These are phyloP conservation scores for Hyperoplus lanceolatus DNA, from an alignment of 2,797 vertebrate species.

Conservation along the genomic window DNA sequence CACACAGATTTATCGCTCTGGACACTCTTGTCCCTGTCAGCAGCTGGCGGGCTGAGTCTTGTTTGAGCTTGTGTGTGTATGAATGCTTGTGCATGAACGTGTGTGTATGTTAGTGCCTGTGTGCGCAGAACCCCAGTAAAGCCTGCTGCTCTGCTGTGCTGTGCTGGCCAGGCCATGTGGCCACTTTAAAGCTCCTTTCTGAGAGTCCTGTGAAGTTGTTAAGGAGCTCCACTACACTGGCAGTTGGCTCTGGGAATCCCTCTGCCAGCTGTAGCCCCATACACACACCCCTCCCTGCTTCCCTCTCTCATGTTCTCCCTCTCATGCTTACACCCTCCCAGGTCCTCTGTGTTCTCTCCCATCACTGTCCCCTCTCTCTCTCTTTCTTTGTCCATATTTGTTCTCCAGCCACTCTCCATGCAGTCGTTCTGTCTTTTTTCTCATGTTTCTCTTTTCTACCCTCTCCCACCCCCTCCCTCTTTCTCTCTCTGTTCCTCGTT, in stretches of 20 bases:
- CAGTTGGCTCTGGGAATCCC: conserved; percentile 87
- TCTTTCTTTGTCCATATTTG: conserved; percentile 43
- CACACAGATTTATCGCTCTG: conserved; percentile 79
- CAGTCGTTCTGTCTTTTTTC: too few species aligned
- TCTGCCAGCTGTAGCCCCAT: conserved; percentile 85
- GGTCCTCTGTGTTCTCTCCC: conserved; percentile 57
- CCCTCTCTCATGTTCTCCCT: conserved; percentile 69
- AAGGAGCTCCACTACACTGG: conserved; percentile 89
- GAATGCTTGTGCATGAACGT: conserved; percentile 42
- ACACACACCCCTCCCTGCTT: conserved; percentile 49
- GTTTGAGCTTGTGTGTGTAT: conserved; percentile 76
- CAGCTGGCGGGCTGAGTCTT: conserved; percentile 85
- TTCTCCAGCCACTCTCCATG: background rate
- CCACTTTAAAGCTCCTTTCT: conserved; percentile 89
- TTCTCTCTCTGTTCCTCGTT: conserved; percentile 75
- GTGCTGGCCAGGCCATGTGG: conserved; percentile 88
- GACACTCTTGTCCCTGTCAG: conserved; percentile 86
- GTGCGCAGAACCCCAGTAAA: conserved; percentile 82
- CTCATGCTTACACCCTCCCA: conserved; percentile 65
- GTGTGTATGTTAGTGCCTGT: conserved; percentile 38
- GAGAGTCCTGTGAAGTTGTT: conserved; percentile 89
- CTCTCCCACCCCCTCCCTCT: background rate
- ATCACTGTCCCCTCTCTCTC: conserved; percentile 60
- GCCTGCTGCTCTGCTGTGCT: conserved; percentile 84
- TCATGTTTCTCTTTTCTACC: too few species aligned